These are phyloP conservation scores for Leptinotarsa juncta DNA, from an alignment of 2,888 invertebrate species.

Conservation along the genomic window DNA sequence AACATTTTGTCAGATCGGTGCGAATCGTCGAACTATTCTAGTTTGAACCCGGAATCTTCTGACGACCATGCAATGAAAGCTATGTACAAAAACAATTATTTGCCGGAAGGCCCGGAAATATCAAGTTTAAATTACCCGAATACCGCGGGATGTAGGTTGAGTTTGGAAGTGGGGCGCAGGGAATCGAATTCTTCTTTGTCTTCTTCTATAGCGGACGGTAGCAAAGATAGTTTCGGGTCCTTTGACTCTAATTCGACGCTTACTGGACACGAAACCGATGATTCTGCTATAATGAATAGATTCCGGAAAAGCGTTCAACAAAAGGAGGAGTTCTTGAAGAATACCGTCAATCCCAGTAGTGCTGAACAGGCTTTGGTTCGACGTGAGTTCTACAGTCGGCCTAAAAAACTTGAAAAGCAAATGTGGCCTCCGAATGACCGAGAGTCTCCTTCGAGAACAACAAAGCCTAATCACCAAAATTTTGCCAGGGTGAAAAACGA, in stretches of 20 bases:
- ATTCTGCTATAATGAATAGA: conserved; percentile 78
- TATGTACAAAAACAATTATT: conserved; percentile 50
- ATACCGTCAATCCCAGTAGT: conserved; percentile 61
- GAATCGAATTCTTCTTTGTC: conserved; percentile 72
- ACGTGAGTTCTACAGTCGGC: conserved; percentile 82
- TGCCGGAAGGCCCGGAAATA: conserved; percentile 41
- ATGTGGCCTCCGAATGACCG: conserved; percentile 75
- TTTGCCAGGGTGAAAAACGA: conserved; percentile 67
- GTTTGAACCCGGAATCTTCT: conserved; percentile 36
- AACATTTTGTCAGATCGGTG: conserved; percentile 59
- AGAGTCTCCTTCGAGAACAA: conserved; percentile 66
- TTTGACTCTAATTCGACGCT: conserved; percentile 77
- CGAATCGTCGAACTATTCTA: conserved; percentile 39
- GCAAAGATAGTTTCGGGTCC: conserved; percentile 77
- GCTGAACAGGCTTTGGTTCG: conserved; percentile 66
- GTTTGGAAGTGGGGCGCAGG: conserved; percentile 67
- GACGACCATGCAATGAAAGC: conserved; percentile 50
- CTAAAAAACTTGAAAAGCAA: conserved; percentile 78
- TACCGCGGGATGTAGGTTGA: conserved; percentile 65
- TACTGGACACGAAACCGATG: conserved; percentile 76
- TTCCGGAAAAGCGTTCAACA: conserved; percentile 87
- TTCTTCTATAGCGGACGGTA: conserved; percentile 74
- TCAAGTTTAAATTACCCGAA: conserved; percentile 49
- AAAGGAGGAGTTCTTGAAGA: conserved; percentile 89
- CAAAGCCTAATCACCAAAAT: conserved; percentile 66